phyloP scores from a whole-genome alignment of 2,797 vertebrate species.

The Pterois miles region DNA sequence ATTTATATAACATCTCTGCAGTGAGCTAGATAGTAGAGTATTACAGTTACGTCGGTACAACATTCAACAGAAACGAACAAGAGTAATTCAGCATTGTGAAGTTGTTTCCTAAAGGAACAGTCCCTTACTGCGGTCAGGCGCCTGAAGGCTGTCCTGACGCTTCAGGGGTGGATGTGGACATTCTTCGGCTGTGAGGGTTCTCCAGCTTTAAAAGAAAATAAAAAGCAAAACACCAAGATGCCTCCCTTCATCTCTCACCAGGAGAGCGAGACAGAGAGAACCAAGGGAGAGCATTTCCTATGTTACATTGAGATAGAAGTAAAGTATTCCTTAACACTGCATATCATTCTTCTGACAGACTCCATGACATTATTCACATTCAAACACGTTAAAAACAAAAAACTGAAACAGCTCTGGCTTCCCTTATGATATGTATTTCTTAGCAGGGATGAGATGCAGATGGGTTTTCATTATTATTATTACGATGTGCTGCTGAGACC shows the following conservation, averaged over 20 bases:
- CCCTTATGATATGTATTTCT: conserved; percentile 75
- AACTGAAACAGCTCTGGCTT: conserved; percentile 57
- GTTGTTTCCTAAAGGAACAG: conserved; percentile 49
- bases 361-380: conserved; percentile 71
- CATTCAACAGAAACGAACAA: conserved; percentile 71
- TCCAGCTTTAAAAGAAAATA: conserved; percentile 52
- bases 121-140: conserved; percentile 32
- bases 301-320: conserved; percentile 56
- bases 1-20: conserved; percentile 70
- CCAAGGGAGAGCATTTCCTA: conserved; percentile 29
- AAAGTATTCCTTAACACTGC: conserved; percentile 69
- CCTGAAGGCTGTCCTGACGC: conserved; percentile 10
- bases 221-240: conserved; percentile 17
- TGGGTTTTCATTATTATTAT: conserved; percentile 18
- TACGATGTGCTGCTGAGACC: conserved; percentile 28
- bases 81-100: conserved; percentile 64
- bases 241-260: conserved; percentile 64
- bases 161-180: conserved; percentile 62
- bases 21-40: conserved; percentile 71
- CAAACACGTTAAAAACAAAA: conserved; percentile 55
- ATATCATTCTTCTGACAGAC: conserved; percentile 65
- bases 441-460: conserved; percentile 48
- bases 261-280: conserved; percentile 65
- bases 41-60: conserved; percentile 75
- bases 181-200: conserved; percentile 74